Evolutionary conservation across 2,113 vertebrate species (phyloP).

Genomic region (Numida meleagris): DNA sequence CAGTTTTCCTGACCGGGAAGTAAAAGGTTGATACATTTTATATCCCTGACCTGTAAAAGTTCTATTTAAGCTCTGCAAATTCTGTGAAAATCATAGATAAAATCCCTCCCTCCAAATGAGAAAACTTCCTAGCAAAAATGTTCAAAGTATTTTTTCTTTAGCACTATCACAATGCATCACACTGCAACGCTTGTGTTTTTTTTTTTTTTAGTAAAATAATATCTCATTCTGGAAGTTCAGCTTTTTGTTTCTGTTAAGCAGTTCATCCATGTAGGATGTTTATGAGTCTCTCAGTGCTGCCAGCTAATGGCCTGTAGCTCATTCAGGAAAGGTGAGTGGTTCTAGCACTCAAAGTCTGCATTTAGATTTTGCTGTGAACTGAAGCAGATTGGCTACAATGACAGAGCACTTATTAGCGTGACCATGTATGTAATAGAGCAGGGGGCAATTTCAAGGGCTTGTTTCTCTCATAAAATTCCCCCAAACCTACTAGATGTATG

Average conservation of each 20-base stretch:
- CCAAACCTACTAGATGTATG: neutral
- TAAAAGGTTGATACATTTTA: neutral
- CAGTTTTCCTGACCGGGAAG: neutral
- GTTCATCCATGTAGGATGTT: neutral
- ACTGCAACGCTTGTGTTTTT: neutral
- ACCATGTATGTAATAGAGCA: neutral
- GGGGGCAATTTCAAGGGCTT: neutral
- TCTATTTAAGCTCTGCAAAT: neutral
- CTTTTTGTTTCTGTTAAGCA: neutral
- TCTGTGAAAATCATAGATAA: neutral
- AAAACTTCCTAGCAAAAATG: neutral
- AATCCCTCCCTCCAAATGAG: neutral
- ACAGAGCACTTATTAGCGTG: neutral
- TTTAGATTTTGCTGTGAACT: neutral
- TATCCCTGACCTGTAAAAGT: neutral
- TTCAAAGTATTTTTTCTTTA: neutral
- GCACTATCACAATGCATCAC: rapidly evolving
- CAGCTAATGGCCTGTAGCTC: neutral
- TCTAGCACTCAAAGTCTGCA: neutral
- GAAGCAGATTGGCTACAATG: neutral
- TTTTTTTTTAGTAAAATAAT: neutral
- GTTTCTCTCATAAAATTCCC: neutral
- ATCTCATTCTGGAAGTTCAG: neutral
- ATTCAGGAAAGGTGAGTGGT: rapidly evolving
- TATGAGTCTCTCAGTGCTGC: neutral